Percentiles rank a stretch among this genome's conserved stretches.
Conservation (phyloP, 2,113 vertebrate species). For the Scomber japonicus region DNA sequence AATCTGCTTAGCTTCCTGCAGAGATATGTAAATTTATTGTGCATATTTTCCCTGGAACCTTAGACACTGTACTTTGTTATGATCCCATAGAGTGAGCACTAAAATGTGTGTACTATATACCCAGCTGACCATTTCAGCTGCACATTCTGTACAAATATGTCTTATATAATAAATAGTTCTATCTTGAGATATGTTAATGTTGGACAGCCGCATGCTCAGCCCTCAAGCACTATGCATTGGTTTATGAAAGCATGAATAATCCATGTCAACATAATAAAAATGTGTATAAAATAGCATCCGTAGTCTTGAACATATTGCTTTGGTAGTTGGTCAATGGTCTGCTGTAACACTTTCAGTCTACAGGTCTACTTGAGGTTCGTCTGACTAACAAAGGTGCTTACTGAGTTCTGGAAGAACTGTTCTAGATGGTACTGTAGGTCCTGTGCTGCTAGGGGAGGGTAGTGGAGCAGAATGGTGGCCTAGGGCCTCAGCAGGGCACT, state of each 20-base stretch:
- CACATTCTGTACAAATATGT: conserved; percentile 25
- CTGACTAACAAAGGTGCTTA: conserved; percentile 44
- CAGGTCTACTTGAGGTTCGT: conserved; percentile 39
- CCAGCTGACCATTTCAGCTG: conserved; percentile 37
- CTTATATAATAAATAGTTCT: conserved; percentile 53
- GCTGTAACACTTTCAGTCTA: background rate
- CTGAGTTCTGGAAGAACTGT: conserved; percentile 24
- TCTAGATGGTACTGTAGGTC: conserved; percentile 51
- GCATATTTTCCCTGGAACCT: conserved; percentile 27
- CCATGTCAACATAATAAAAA: conserved; percentile 63
- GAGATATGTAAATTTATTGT: conserved; percentile 14
- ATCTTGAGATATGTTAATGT: conserved; percentile 63
- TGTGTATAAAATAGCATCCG: conserved; percentile 59
- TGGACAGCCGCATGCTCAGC: conserved; percentile 41
- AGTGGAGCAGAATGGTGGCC: conserved; percentile 74
- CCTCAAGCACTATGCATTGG: conserved; percentile 47
- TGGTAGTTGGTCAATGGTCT: conserved; percentile 37
- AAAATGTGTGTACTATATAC: conserved; percentile 24
- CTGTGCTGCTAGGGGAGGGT: conserved; percentile 51
- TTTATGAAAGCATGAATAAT: conserved; percentile 76
- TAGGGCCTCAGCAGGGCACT: conserved; percentile 68
- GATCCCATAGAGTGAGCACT: conserved; percentile 34
- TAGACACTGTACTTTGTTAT: conserved; percentile 11
- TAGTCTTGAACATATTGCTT: conserved; percentile 34
- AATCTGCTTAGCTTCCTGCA: conserved; percentile 10